Percentiles rank a stretch among this genome's conserved stretches.
phyloP scores from a whole-genome alignment of 2,888 invertebrate genomes.

The Calephelis perditalis region DNA sequence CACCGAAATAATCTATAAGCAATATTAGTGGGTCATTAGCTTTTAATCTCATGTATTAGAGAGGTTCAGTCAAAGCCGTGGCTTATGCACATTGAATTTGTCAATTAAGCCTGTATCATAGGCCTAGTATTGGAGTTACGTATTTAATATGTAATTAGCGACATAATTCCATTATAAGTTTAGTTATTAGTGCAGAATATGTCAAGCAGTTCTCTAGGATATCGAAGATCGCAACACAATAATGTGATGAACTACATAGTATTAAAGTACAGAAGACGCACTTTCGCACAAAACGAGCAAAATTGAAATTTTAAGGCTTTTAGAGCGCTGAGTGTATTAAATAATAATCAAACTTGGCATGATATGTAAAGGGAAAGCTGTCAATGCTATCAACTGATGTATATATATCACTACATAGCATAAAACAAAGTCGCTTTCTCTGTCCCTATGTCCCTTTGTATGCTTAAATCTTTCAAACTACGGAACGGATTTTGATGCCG shows the following conservation, averaged over 20 bases:
- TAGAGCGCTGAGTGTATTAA: too few species aligned
- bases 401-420: too few species aligned
- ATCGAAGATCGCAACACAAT: background rate
- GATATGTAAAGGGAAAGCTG: too few species aligned
- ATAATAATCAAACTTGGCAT: too few species aligned
- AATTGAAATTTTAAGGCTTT: too few species aligned
- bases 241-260: background rate
- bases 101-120: background rate
- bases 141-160: slow-evolving; percentile 12
- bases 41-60: slow-evolving; percentile 2
- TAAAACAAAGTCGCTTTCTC: too few species aligned
- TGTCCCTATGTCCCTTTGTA: too few species aligned
- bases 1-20: background rate
- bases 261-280: too few species aligned
- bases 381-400: too few species aligned
- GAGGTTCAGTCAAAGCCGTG: background rate
- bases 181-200: slow-evolving; percentile 11
- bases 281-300: too few species aligned
- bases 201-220: slow-evolving; percentile 13
- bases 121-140: background rate
- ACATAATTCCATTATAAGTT: slow-evolving; percentile 11
- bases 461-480: too few species aligned
- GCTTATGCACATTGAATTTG: background rate
- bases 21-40: background rate
- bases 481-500: too few species aligned